Conservation (phyloP, 2,888 invertebrate genomes). For the Drosophila helvetica region DNA sequence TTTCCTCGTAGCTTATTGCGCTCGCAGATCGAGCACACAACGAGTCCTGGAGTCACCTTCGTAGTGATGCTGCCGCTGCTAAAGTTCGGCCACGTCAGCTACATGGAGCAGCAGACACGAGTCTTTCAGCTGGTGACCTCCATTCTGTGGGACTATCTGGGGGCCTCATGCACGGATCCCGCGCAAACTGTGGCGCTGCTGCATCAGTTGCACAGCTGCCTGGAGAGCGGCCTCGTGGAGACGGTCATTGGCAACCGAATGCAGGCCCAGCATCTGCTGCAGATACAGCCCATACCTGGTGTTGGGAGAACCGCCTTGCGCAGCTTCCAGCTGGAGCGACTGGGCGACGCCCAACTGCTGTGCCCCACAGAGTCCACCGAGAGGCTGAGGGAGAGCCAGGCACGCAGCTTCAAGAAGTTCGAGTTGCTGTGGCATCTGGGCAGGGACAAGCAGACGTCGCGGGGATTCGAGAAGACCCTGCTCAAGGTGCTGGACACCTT, state of each 20-base stretch:
- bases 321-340: constrained; percentile 80
- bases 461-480: constrained; percentile 86
- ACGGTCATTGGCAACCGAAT: constrained; percentile 87
- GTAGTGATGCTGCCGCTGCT: constrained; percentile 89
- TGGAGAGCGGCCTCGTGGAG: constrained; percentile 87
- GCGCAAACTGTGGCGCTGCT: constrained; percentile 87
- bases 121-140: constrained; percentile 88
- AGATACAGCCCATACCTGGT: constrained; percentile 49
- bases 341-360: constrained; percentile 81
- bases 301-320: constrained; percentile 60
- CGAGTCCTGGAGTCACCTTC: constrained; percentile 86
- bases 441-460: constrained; percentile 86
- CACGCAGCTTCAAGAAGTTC: constrained; percentile 83
- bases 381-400: constrained; percentile 81
- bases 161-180: constrained; percentile 78
- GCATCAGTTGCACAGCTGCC: constrained; percentile 90
- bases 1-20: constrained; percentile 76
- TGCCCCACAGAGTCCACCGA: constrained; percentile 78
- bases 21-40: constrained; percentile 83
- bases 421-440: constrained; percentile 90
- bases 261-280: constrained; percentile 80
- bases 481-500: constrained; percentile 86
- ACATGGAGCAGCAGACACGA: constrained; percentile 88
- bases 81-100: constrained; percentile 87
- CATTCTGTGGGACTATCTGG: constrained; percentile 90